A percentile compares a stretch with the other conserved stretches of the same genome.
phyloP scores from a whole-genome alignment of 2,888 invertebrate genomes.

The Epirrita christyi region DNA sequence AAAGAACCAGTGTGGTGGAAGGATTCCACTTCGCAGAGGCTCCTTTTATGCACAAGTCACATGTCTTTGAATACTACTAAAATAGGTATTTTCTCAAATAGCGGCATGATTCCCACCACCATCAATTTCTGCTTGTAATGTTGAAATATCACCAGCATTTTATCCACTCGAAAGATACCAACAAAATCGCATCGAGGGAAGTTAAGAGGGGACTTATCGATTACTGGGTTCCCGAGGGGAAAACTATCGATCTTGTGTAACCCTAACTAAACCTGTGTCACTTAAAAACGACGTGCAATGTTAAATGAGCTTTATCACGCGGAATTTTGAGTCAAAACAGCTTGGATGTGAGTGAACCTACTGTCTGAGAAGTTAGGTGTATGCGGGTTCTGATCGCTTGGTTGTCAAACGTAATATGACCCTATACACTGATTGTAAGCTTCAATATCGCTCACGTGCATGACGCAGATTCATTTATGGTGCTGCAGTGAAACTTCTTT shows the following conservation, averaged over 20 bases:
- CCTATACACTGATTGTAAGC: neutral
- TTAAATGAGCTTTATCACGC: neutral
- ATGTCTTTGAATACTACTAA: no score
- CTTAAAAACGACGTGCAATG: neutral
- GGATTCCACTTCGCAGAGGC: no score
- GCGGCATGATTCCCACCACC: no score
- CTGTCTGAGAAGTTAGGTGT: no score
- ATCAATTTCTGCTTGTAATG: neutral
- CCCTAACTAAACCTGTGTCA: slow-evolving; percentile 21
- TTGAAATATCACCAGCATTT: slow-evolving; percentile 7
- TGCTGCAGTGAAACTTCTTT: neutral
- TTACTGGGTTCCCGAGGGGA: slow-evolving; percentile 47
- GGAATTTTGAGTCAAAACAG: neutral
- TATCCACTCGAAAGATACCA: slow-evolving; percentile 12
- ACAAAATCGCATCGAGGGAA: slow-evolving; percentile 15
- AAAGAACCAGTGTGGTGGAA: no score
- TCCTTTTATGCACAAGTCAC: no score
- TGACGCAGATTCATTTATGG: no score
- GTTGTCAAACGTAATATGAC: neutral
- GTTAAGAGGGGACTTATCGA: slow-evolving; percentile 36
- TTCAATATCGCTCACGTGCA: neutral
- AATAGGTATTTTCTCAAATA: no score
- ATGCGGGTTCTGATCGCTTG: no score
- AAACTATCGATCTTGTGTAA: slow-evolving; percentile 49
- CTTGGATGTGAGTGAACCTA: no score